Conservation (phyloP, 2,888 invertebrate genomes). For the Hirudinaria manillensis region DNA sequence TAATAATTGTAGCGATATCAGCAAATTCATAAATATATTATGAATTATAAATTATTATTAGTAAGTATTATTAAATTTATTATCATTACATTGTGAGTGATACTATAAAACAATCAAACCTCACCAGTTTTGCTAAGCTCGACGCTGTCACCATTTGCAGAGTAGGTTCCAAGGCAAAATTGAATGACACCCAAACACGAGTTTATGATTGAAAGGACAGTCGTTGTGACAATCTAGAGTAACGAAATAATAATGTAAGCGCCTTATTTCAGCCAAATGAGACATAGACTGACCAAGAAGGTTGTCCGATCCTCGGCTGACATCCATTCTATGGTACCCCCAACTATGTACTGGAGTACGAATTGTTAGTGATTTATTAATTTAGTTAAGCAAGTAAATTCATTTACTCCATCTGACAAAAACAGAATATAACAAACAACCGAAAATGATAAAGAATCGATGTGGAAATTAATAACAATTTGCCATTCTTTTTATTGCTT, state of each 20-base stretch:
- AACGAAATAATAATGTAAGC: not conserved
- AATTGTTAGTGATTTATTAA: not conserved
- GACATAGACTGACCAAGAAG: not conserved
- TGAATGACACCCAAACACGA: slow-evolving; percentile 19
- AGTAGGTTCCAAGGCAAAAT: slow-evolving; percentile 24
- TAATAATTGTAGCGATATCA: too few species aligned
- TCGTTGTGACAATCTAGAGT: slow-evolving; percentile 22
- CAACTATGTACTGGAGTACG: not conserved
- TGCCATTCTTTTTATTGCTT: too few species aligned
- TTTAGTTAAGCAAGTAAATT: too few species aligned
- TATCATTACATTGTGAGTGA: not conserved
- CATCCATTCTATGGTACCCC: not conserved
- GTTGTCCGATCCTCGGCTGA: not conserved
- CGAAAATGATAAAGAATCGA: too few species aligned
- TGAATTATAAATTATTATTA: too few species aligned
- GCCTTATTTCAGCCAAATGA: not conserved
- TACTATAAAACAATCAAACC: not conserved
- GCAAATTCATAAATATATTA: too few species aligned
- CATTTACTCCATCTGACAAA: too few species aligned
- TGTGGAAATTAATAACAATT: too few species aligned
- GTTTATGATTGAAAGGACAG: slow-evolving; percentile 24
- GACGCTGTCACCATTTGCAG: slow-evolving; percentile 23
- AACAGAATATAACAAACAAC: too few species aligned
- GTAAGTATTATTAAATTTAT: not conserved
- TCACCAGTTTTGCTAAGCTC: not conserved